Evolutionary conservation across 2,888 invertebrate species (phyloP).

Genomic region (Pterobdella sp.): DNA sequence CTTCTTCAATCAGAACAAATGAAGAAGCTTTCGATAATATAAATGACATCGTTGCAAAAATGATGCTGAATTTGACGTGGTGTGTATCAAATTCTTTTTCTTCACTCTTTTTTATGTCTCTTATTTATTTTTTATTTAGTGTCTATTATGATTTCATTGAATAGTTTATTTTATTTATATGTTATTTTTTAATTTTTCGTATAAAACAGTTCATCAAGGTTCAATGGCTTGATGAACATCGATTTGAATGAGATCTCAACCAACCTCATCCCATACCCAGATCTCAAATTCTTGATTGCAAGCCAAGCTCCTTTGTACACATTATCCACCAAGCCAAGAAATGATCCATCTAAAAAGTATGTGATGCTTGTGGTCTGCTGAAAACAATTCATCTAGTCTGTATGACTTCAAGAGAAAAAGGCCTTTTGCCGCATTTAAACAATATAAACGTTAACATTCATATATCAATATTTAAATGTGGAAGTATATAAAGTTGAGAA

Average conservation of each 20-base stretch:
- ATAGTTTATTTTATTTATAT: too few species aligned
- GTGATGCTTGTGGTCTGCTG: not conserved
- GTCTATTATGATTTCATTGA: not conserved
- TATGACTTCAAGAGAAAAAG: not conserved
- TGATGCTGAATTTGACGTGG: conserved; percentile 52
- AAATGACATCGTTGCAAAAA: conserved; percentile 53
- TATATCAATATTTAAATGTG: not conserved
- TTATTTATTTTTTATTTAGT: not conserved
- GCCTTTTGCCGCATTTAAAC: too few species aligned
- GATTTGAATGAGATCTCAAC: conserved; percentile 53
- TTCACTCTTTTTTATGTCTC: not conserved
- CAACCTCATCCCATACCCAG: conserved; percentile 53
- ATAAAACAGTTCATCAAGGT: conserved; percentile 49
- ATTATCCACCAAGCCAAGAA: conserved; percentile 38
- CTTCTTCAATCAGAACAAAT: too few species aligned
- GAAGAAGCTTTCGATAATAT: conserved; percentile 52
- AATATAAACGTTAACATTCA: not conserved
- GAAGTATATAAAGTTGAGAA: too few species aligned
- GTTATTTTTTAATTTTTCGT: not conserved
- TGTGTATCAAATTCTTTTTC: conserved; percentile 33
- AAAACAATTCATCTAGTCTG: too few species aligned
- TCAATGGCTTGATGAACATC: conserved; percentile 52
- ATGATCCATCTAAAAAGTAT: not conserved
- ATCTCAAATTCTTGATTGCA: conserved; percentile 51
- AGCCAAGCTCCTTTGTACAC: conserved; percentile 51